phyloP scores from a whole-genome alignment of 2,888 invertebrate genomes.

The Drosophila recens region DNA sequence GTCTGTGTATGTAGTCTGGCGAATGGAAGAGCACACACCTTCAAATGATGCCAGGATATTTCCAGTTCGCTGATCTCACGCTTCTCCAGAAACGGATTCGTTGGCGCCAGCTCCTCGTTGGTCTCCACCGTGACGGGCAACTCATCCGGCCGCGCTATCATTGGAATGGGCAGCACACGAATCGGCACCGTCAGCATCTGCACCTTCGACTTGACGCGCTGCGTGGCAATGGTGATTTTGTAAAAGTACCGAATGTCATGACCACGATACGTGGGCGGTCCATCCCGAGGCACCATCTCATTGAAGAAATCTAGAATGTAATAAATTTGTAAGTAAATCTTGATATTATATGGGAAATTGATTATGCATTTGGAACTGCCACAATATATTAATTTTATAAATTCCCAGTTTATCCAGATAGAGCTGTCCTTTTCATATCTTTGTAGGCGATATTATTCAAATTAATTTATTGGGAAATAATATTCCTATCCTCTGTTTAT shows the following conservation, averaged over 20 bases:
- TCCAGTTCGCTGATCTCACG: conserved; percentile 93
- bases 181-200: conserved; percentile 96
- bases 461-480: too few species aligned
- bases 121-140: conserved; percentile 93
- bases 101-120: conserved; percentile 94
- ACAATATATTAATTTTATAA: too few species aligned
- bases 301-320: conserved; percentile 91
- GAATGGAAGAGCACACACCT: conserved; percentile 84
- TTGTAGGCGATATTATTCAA: too few species aligned
- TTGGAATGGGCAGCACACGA: conserved; percentile 93
- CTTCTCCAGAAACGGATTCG: conserved; percentile 95
- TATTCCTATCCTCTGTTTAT: too few species aligned
- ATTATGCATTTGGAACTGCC: too few species aligned
- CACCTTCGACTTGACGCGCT: conserved; percentile 96
- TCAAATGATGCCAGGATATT: conserved; percentile 94
- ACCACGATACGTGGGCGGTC: conserved; percentile 97
- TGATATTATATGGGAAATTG: not conserved
- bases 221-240: conserved; percentile 97
- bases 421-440: too few species aligned
- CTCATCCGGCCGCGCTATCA: conserved; percentile 90
- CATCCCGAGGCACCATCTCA: conserved; percentile 95
- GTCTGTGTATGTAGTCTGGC: too few species aligned
- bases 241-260: conserved; percentile 98
- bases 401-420: too few species aligned
- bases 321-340: not conserved